Percentiles rank a stretch among this genome's conserved stretches.
Evolutionary conservation across 2,888 invertebrate species (phyloP).

Genomic region (Euplexia lucipara): DNA sequence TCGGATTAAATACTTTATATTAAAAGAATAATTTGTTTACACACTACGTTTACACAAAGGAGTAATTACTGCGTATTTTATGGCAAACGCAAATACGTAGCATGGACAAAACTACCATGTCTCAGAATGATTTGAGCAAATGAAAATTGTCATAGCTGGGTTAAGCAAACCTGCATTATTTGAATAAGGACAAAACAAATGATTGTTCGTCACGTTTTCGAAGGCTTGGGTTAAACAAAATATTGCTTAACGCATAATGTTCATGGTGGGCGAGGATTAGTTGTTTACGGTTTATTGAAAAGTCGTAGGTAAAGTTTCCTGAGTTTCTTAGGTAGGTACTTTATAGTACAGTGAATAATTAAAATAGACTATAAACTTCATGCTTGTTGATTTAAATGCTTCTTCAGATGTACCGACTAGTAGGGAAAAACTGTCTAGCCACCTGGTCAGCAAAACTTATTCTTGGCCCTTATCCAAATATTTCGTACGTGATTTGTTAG

Average conservation of each 20-base stretch:
- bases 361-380: slow-evolving; percentile 1
- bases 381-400: neutral
- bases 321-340: slow-evolving; percentile 25
- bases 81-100: slow-evolving; percentile 39
- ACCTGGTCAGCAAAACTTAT: too few relatives aligned
- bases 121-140: slow-evolving; percentile 70
- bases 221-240: slow-evolving; percentile 66
- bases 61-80: slow-evolving; percentile 46
- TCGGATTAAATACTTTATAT: neutral
- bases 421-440: too few relatives aligned
- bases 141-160: slow-evolving; percentile 76
- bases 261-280: slow-evolving; percentile 39
- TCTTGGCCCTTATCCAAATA: too few relatives aligned
- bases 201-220: slow-evolving; percentile 67
- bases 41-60: slow-evolving; percentile 39
- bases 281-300: slow-evolving; percentile 31
- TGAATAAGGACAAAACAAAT: slow-evolving; percentile 76
- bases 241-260: slow-evolving; percentile 68
- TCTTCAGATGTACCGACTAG: too few relatives aligned
- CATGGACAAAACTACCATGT: slow-evolving; percentile 29
- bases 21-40: slow-evolving; percentile 18
- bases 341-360: slow-evolving; percentile 26
- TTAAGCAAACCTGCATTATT: slow-evolving; percentile 75
- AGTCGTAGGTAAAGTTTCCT: slow-evolving; percentile 53
- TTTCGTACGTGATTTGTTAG: too few relatives aligned